Percentiles rank a stretch among this genome's conserved stretches.
Conservation (phyloP, 2,113 vertebrate species). For the Xiphorhynchus elegans region DNA sequence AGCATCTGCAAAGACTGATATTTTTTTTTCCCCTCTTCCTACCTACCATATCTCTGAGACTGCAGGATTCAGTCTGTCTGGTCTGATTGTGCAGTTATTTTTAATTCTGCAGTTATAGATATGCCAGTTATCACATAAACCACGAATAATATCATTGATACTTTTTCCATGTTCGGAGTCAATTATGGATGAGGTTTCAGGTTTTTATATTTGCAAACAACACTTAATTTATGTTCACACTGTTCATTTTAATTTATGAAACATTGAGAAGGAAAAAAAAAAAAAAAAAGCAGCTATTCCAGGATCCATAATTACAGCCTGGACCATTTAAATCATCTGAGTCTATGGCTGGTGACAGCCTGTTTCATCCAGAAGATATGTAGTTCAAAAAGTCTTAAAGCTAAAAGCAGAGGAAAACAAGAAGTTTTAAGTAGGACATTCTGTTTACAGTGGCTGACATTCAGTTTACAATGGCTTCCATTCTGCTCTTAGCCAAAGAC, state of each 20-base stretch:
- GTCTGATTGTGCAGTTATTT: not conserved
- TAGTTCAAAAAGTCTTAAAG: not conserved
- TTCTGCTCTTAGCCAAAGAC: not conserved
- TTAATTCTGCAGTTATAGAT: not conserved
- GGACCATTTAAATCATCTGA: not conserved
- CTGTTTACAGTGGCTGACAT: not conserved
- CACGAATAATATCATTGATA: not conserved
- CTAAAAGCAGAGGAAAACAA: not conserved
- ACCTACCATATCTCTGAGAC: not conserved
- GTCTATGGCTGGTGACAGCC: not conserved
- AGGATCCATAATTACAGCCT: not conserved
- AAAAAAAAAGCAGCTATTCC: not conserved
- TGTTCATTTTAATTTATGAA: not conserved
- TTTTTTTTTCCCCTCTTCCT: not conserved
- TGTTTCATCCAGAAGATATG: not conserved
- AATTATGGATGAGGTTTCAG: not conserved
- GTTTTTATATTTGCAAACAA: not conserved
- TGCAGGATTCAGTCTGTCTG: not conserved
- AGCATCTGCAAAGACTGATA: not conserved
- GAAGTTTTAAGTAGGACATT: not conserved
- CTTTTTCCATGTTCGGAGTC: not conserved
- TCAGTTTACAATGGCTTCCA: not conserved
- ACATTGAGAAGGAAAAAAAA: not conserved
- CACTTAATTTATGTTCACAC: not conserved
- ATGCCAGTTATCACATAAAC: not conserved